Evolutionary conservation across 2,113 vertebrate genomes (phyloP).

Genomic region (Carlito syrichta): DNA sequence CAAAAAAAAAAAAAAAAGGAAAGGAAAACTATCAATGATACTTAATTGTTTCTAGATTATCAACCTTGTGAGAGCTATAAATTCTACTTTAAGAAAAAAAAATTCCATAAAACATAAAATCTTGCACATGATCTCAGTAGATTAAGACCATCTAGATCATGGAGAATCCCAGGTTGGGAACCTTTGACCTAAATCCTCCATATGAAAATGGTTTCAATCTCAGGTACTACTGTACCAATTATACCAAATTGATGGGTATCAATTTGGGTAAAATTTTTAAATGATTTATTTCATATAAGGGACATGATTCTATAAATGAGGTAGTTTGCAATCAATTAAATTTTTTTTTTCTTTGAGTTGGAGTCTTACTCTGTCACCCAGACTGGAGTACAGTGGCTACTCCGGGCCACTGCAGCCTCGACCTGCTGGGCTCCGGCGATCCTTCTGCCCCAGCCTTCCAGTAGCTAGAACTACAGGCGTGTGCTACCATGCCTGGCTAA

Average conservation of each 20-base stretch:
- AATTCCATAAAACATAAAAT: background rate
- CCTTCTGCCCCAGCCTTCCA: no score
- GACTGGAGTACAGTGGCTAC: no score
- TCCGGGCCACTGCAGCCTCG: no score
- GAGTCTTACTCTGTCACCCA: no score
- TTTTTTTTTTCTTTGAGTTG: no score
- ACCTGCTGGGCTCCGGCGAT: no score
- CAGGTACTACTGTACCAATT: no score
- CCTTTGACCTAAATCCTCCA: background rate
- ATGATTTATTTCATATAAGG: background rate
- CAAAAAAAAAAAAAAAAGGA: no score
- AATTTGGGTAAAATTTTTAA: no score
- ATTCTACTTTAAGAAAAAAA: background rate
- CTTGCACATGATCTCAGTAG: background rate
- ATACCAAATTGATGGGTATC: no score
- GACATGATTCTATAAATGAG: background rate
- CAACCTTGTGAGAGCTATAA: background rate
- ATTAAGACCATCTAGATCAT: background rate
- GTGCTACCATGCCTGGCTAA: no score
- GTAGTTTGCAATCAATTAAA: background rate
- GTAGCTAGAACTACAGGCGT: no score
- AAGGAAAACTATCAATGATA: background rate
- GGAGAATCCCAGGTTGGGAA: background rate
- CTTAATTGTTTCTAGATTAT: background rate
- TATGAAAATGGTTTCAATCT: background rate